These are phyloP conservation scores for Ditula angustiorana DNA, from an alignment of 2,888 invertebrate species.

Conservation along the genomic window DNA sequence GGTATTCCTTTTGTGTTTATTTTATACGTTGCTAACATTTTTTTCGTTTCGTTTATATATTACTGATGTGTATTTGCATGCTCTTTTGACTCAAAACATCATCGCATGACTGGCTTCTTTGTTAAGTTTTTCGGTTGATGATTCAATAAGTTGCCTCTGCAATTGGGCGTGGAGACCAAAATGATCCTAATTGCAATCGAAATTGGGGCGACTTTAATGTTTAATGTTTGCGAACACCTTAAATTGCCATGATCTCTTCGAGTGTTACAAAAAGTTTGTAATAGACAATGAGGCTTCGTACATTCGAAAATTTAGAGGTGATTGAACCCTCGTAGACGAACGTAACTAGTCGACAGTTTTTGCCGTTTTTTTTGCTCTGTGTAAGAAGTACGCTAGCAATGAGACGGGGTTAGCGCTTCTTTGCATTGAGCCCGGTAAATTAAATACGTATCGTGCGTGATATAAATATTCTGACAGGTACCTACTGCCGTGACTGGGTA, in stretches of 20 bases:
- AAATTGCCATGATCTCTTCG: slow-evolving; percentile 69
- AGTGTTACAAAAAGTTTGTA: slow-evolving; percentile 75
- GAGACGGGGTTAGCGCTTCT: slow-evolving; percentile 54
- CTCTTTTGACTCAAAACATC: slow-evolving; percentile 67
- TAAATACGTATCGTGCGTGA: slow-evolving; percentile 8
- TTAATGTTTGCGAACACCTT: slow-evolving; percentile 59
- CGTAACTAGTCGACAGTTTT: slow-evolving; percentile 76
- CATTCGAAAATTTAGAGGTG: slow-evolving; percentile 79
- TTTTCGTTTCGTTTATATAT: slow-evolving; percentile 67
- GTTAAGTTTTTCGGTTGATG: slow-evolving; percentile 27
- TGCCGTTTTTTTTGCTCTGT: slow-evolving; percentile 61
- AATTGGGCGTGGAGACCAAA: slow-evolving; percentile 4
- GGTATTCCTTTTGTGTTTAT: slow-evolving; percentile 61
- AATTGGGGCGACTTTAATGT: slow-evolving; percentile 44
- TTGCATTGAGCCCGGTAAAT: slow-evolving; percentile 29
- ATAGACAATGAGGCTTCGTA: slow-evolving; percentile 79
- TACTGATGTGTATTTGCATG: slow-evolving; percentile 73
- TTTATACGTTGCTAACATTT: slow-evolving; percentile 59
- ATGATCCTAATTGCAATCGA: slow-evolving; percentile 43
- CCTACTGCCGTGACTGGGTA: too few relatives aligned
- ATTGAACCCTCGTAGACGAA: slow-evolving; percentile 70
- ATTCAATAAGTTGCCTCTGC: slow-evolving; percentile 26
- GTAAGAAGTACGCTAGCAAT: slow-evolving; percentile 71
- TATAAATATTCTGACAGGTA: slow-evolving; percentile 32
- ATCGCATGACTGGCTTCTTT: slow-evolving; percentile 51